Evolutionary conservation across 2,797 vertebrate species (phyloP).

Genomic region (Coreius guichenoti): DNA sequence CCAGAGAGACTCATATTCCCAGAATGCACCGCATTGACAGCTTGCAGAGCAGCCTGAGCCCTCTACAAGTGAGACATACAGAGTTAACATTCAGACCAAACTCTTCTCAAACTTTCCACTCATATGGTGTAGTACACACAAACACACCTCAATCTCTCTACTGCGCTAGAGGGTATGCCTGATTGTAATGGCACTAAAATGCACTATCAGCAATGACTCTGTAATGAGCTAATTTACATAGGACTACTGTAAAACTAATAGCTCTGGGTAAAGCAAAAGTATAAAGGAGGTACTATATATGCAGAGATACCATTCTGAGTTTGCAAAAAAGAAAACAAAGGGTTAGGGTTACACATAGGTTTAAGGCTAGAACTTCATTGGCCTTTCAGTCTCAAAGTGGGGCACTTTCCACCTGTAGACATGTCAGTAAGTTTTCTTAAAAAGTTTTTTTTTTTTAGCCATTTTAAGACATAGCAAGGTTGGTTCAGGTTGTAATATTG

Average conservation of each 20-base stretch:
- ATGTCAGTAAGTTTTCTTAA: not conserved
- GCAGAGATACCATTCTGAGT: not conserved
- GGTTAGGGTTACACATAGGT: not conserved
- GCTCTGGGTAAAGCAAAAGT: slow-evolving; percentile 8
- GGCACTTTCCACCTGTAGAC: not conserved
- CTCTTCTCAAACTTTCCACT: slow-evolving; percentile 18
- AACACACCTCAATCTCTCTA: not conserved
- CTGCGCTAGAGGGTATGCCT: not conserved
- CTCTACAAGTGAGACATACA: slow-evolving; percentile 69
- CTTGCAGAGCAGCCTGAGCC: slow-evolving; percentile 75
- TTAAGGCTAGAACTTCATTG: not conserved
- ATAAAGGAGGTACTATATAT: slow-evolving; percentile 5
- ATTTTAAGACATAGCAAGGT: not conserved
- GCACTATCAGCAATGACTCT: slow-evolving; percentile 10
- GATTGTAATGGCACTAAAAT: not conserved
- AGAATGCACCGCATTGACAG: slow-evolving; percentile 72
- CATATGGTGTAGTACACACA: not conserved
- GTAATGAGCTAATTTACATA: slow-evolving; percentile 14
- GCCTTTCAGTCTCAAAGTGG: not conserved
- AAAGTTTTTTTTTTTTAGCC: not conserved
- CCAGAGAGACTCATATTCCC: slow-evolving; percentile 67
- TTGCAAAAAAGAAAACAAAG: not conserved
- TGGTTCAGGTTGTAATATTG: not conserved
- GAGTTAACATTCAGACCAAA: slow-evolving; percentile 34
- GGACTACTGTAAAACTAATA: not conserved